Base-by-base conservation (phyloP, 1,140 invertebrate species). In the Megalonaias nervosa region DNA sequence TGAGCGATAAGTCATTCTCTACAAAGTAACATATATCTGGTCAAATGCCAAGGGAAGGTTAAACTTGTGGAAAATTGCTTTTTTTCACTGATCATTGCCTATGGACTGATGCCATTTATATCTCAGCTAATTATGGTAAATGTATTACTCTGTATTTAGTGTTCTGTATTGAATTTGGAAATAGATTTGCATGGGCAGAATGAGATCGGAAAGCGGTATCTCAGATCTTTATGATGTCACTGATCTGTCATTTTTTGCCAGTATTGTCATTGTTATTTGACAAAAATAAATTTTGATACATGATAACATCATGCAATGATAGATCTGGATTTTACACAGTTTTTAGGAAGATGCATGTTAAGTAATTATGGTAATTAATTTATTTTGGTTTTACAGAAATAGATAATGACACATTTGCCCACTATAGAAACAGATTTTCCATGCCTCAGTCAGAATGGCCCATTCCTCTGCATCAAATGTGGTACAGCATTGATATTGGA, bases 401-500 rank as follows among this genome's bases (percentile, higher is more conserved):
- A 16, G 82, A 84, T 59, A 71, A 68, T 21, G 84, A 85, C 17
- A 75, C 84, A 71, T 88, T 89, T 80, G 71, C 74, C 12, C 79
- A 89, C 79, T 86, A 91, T 83, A 57, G 79, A 15, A 82, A 87
- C 74, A 72, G 88, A 57, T 91, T 91, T 72, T 84, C 85, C 26
- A 88, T 90, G 85, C 89, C 90, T 13, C 75, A 84, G 12, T 76
- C 85, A 59, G 84, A 79, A 15, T 88, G 87, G 85, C 83, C 85
- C 3, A 87, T 86, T 48, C 82, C 77, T 2, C 4, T 80, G 58
- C 81, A 90, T 70, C 89, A 88, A 78, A 86, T 90, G 79, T 90
- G 89, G 83, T 91, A 87, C 82, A 92, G 91, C 75, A 80, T 92
- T 61, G 94, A 99, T 87, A 89, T 99, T 79, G 98, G 98, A 2